Evolutionary conservation across 2,888 invertebrate genomes (phyloP), one percentile per base, ranked within the genome.

Genomic region (Pinctada fucata): DNA sequence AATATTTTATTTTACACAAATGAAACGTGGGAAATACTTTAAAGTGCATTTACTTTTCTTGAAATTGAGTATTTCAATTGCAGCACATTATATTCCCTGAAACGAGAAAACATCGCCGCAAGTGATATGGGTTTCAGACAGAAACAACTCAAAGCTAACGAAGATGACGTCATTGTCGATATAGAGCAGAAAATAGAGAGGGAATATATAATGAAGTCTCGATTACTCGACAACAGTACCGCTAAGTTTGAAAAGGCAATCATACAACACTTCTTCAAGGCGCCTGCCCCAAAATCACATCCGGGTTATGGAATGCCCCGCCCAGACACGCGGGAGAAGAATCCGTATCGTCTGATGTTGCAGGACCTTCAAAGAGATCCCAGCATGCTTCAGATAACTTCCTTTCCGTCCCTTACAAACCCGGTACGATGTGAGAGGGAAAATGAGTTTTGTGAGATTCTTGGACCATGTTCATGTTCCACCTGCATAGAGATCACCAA

Each of bases 401-500:
- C 82, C 13, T 85, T 79, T 64, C 84, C 85, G 2, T 77, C 83
- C 10, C 68, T 87, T 10, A 83, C 83, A 64, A 82, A 81, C 52
- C 86, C 86, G 45, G 78, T 85, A 10, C 68, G 73, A 47, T 87
- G 86, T 75, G 65, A 77, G 6, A 80, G 72, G 6, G 76, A 71
- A 10, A 80, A 80, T 47, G 86, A 87, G 66, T 89, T 86, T 67
- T 89, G 89, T 71, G 88, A 89, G 75, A 86, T 89, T 16, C 83
- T 89, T 2, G 89, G 89, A 45, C 86, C 89, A 3, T 84, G 86
- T 68, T 77, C 87, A 4, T 89, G 89, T 63, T 86, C 86, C n/a
- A 79, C 72, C 3, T 89, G 89, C 73, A 88, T 89, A 4, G 89
- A 89, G 72, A 84, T 80, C 48, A 88, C 88, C 10, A 89, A 88